Conservation (phyloP, 2,113 vertebrate genomes). For the Eptesicus fuscus region DNA sequence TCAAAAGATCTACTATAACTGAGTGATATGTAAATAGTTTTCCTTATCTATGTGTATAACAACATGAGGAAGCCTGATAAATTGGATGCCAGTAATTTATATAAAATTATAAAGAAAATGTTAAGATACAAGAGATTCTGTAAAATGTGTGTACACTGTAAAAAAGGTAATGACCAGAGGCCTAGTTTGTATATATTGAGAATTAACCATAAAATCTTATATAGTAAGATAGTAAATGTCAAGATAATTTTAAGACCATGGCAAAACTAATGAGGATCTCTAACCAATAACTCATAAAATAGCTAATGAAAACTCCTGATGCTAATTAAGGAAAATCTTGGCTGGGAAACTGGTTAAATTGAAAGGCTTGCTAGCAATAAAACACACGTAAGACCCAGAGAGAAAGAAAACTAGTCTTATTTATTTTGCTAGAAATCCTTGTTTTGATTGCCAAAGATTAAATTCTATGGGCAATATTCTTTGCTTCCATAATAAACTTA, state of each 20-base stretch:
- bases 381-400: neutral
- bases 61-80: neutral
- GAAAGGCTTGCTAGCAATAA: neutral
- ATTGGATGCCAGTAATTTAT: neutral
- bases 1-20: neutral
- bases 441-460: neutral
- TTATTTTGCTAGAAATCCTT: slow-evolving; percentile 5
- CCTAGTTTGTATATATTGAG: neutral
- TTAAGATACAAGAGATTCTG: neutral
- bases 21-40: neutral
- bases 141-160: neutral
- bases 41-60: neutral
- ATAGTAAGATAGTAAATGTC: neutral
- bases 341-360: neutral
- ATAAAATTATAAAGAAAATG: slow-evolving; percentile 19
- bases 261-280: neutral
- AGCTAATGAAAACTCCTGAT: neutral
- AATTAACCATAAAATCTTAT: slow-evolving; percentile 7
- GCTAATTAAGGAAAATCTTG: neutral
- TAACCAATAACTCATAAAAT: neutral
- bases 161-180: neutral
- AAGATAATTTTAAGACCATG: neutral
- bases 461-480: neutral
- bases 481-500: neutral
- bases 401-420: neutral